phyloP scores from a whole-genome alignment of 2,888 invertebrate species.

The Leucophenga maculata region DNA sequence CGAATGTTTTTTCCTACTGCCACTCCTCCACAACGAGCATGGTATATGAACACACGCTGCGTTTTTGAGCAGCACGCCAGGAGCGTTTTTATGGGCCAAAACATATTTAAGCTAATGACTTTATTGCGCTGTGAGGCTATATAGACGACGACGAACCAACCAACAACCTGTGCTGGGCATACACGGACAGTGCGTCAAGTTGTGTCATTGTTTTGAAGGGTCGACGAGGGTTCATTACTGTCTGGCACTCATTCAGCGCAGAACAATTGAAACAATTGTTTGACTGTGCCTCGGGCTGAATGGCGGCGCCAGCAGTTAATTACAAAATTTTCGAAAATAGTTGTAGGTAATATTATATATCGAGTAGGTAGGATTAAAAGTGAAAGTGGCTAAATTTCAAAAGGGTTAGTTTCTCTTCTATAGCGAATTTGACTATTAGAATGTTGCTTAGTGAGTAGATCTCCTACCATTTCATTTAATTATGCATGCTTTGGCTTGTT shows the following conservation, averaged over 20 bases:
- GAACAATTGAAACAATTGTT: constrained; percentile 41
- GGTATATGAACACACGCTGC: constrained; percentile 64
- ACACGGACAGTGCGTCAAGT: constrained; percentile 53
- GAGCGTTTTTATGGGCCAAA: constrained; percentile 36
- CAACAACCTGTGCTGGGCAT: constrained; percentile 25
- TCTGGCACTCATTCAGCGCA: constrained; percentile 48
- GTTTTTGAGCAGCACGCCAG: constrained; percentile 47
- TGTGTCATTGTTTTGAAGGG: constrained; percentile 52
- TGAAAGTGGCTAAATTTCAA: constrained; percentile 44
- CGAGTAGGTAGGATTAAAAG: constrained; percentile 32
- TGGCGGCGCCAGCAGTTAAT: constrained; percentile 64
- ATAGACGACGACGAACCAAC: too few relatives aligned
- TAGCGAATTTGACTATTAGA: too few relatives aligned
- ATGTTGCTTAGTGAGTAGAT: too few relatives aligned
- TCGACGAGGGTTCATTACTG: constrained; percentile 36
- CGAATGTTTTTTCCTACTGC: not conserved
- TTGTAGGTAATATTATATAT: too few relatives aligned
- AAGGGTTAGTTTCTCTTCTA: not conserved
- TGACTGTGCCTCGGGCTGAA: constrained; percentile 37
- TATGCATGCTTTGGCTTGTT: not conserved
- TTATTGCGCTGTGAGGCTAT: constrained; percentile 50
- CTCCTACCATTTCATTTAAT: too few relatives aligned
- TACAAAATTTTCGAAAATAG: constrained; percentile 37
- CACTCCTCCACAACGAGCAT: constrained; percentile 43
- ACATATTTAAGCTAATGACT: constrained; percentile 53